Base-by-base conservation (phyloP, 2,113 vertebrate species). In the Podiceps cristatus region DNA sequence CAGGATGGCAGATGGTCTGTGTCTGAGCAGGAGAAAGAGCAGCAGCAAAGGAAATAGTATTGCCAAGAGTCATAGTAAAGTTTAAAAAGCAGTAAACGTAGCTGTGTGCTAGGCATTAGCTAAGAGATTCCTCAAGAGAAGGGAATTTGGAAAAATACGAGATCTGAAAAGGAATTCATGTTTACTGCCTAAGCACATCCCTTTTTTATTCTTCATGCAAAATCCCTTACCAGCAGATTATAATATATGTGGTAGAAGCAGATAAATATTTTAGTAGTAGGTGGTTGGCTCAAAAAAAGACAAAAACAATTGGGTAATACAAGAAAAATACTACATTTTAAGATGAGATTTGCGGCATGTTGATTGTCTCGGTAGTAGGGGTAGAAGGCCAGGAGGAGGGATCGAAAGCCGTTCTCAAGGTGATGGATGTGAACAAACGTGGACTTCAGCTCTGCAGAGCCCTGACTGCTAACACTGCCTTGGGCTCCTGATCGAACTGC, bases 1-100 rank as follows among this genome's bases (percentile, higher is more conserved):
- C 72, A 73, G 59, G 31, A 42, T 86, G 83, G 93, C 95, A 95
- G 86, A 80, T 88, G 89, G 88, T 62, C 50, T 79, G 16, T 72
- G 25, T 91, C 44, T 63, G 76, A 91, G 68, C 3, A 1, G 76
- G 74, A 58, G 75, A 88, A 86, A 64, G 55, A 92, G 31, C 75
- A 95, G 67, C 67, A 88, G 28, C 50, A 71, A 80, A 86, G 78
- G 49, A 95, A 69, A 42, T 75, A 52, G 37, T 72, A 86, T 62
- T 86, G 23, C 42, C 63, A 84, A 53, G n/a, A 66, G 13, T 8
- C 1, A 84, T 29, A 59, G 80, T 27, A 42, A 86, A 93, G 60
- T 94, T 94, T 91, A 72, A 77, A 80, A 97, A 89, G 42, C 50
- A 28, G n/a, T 74, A 80, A 83, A 59, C 1, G 10, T 64, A 86